Evolutionary conservation across 2,113 vertebrate species (phyloP).

Genomic region (Leuciscus idus): DNA sequence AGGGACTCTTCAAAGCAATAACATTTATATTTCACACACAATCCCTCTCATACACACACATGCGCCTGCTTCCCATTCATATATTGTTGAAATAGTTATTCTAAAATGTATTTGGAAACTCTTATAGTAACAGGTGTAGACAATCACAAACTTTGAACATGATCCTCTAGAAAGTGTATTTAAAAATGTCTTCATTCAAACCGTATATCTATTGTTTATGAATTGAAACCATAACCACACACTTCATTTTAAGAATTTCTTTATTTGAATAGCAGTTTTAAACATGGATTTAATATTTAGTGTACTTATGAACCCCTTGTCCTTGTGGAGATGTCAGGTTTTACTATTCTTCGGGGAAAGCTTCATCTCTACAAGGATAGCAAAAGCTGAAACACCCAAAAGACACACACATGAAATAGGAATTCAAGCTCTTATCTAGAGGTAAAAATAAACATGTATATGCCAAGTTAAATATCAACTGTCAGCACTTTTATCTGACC

Average conservation of each 20-base stretch:
- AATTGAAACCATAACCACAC: background rate
- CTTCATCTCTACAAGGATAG: background rate
- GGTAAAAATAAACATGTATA: conserved; percentile 47
- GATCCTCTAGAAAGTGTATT: background rate
- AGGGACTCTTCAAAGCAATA: background rate
- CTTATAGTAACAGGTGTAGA: background rate
- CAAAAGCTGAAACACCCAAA: conserved; percentile 1
- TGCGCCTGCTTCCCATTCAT: background rate
- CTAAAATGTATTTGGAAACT: background rate
- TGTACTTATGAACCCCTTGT: background rate
- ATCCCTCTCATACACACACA: background rate
- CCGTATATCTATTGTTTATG: background rate
- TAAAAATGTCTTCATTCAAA: background rate
- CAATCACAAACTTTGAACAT: background rate
- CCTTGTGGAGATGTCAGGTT: background rate
- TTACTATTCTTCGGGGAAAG: background rate
- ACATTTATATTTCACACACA: conserved; percentile 3
- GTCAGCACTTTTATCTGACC: conserved; percentile 33
- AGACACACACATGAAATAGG: background rate
- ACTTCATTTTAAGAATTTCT: background rate
- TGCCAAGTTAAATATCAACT: conserved; percentile 50
- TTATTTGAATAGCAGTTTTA: background rate
- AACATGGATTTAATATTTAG: background rate
- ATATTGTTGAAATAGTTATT: background rate
- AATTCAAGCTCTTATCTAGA: conserved; percentile 45